Conservation (phyloP, 1,140 invertebrate genomes). For the Coelopa frigida region DNA sequence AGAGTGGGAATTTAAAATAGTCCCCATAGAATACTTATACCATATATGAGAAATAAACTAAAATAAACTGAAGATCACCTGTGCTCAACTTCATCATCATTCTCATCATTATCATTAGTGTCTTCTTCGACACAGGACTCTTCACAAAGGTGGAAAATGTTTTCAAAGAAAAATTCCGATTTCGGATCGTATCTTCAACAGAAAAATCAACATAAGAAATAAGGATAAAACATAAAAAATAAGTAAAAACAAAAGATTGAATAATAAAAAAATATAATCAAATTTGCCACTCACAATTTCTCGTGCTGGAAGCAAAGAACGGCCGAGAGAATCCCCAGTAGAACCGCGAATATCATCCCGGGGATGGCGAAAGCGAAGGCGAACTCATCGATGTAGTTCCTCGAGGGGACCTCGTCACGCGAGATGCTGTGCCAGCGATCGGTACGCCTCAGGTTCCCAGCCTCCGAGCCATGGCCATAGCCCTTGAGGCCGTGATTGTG, state of each 20-base stretch:
- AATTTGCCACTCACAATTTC: slow-evolving; percentile 60
- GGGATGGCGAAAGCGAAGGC: slow-evolving; percentile 64
- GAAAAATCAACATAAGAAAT: slow-evolving; percentile 13
- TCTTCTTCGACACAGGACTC: slow-evolving; percentile 29
- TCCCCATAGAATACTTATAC: neutral
- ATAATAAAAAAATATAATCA: slow-evolving; percentile 1
- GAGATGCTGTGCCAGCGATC: slow-evolving; percentile 43
- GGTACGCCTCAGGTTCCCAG: slow-evolving; percentile 14
- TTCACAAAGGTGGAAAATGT: slow-evolving; percentile 43
- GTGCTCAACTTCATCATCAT: slow-evolving; percentile 17
- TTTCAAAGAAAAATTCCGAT: slow-evolving; percentile 41
- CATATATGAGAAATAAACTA: no score
- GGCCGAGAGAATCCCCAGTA: slow-evolving; percentile 60
- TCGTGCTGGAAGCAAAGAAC: slow-evolving; percentile 71
- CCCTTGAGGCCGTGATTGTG: slow-evolving; percentile 25
- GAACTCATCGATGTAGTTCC: slow-evolving; percentile 65
- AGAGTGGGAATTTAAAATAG: neutral
- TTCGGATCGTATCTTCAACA: slow-evolving; percentile 35
- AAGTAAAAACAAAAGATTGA: slow-evolving; percentile 7
- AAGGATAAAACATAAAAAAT: slow-evolving; percentile 13
- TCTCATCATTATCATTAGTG: slow-evolving; percentile 22
- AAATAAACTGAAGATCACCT: slow-evolving; percentile 22
- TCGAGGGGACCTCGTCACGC: slow-evolving; percentile 54
- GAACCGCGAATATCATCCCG: slow-evolving; percentile 56
- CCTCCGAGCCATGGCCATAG: slow-evolving; percentile 12